A percentile compares a stretch with the other conserved stretches of the same genome.
Evolutionary conservation across 2,888 invertebrate genomes (phyloP).

Genomic region (Lithophane semibrunnea): DNA sequence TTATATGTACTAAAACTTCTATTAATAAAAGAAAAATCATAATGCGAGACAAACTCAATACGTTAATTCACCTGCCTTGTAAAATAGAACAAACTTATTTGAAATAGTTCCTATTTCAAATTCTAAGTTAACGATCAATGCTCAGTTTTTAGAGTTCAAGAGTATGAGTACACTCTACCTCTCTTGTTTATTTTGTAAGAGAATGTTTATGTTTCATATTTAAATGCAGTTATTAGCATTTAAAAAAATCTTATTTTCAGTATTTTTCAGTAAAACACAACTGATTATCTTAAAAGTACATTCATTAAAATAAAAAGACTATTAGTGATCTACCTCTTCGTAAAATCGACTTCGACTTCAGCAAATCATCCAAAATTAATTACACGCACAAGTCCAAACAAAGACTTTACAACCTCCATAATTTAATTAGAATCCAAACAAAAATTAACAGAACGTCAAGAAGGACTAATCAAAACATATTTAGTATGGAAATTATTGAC

Average conservation of each 20-base stretch:
- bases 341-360: not conserved
- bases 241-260: not conserved
- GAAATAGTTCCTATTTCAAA: too few species aligned
- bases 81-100: too few species aligned
- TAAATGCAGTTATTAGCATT: not conserved
- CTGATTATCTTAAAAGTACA: too few species aligned
- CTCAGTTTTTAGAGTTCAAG: too few species aligned
- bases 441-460: conserved; percentile 32
- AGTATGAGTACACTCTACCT: not conserved
- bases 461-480: conserved; percentile 45
- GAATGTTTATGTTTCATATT: not conserved
- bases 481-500: conserved; percentile 57
- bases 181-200: not conserved
- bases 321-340: too few species aligned
- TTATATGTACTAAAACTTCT: too few species aligned
- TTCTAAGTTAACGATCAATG: too few species aligned
- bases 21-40: too few species aligned
- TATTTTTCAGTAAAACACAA: not conserved
- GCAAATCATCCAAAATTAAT: not conserved
- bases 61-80: too few species aligned
- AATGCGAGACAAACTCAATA: too few species aligned
- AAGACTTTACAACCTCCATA: not conserved
- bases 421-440: conserved; percentile 29
- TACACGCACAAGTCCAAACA: not conserved
- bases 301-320: too few species aligned